Base-by-base conservation (phyloP, 2,113 vertebrate genomes). In the Uria lomvia region DNA sequence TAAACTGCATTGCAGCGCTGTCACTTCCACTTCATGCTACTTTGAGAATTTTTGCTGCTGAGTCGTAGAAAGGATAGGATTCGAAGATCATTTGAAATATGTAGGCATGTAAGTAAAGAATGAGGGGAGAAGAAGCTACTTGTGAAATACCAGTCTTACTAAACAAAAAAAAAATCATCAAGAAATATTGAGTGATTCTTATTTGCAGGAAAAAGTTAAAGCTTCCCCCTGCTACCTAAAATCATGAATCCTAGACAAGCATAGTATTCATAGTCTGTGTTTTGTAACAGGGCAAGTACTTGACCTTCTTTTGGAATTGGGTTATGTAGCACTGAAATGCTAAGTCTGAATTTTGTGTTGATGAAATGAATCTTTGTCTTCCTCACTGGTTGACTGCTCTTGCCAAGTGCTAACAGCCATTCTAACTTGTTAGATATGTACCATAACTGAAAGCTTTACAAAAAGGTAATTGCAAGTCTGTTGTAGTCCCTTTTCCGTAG, bases 21-120 rank as follows among this genome's bases (percentile, higher is more conserved):
- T 97, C 95, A 91, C 72, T 94, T 95, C 77, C 65, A 91, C 78
- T 96, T 85, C 71, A 21, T 88, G 49, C 83, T 91, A 53, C 77
- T 78, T 63, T 7, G 91, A 87, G 86, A 68, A 10, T 38, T 94
- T 92, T 20, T 88, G 94, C 75, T 95, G 78, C 60, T 38, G 91
- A 89, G 72, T 27, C 19, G 36, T 75, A 32, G 91, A 89, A 95
- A 86, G 84, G 62, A 66, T 91, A 86, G 49, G 86, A 85, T 95
- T 90, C 91, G 86, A 70, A 75, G 66, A 82, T 73, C 24, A 9
- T 71, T 53, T 81, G 77, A 72, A 65, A 56, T 85, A 53, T 26
- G 38, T 50, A 53, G 73, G 53, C 60, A 8, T 52, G 19, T 49
- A n/a, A 63, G 32, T 40, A 36, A 67, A 55, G 75, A 49, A 23